phyloP scores from a whole-genome alignment of 2,888 invertebrate genomes.

The Athalia rosae region DNA sequence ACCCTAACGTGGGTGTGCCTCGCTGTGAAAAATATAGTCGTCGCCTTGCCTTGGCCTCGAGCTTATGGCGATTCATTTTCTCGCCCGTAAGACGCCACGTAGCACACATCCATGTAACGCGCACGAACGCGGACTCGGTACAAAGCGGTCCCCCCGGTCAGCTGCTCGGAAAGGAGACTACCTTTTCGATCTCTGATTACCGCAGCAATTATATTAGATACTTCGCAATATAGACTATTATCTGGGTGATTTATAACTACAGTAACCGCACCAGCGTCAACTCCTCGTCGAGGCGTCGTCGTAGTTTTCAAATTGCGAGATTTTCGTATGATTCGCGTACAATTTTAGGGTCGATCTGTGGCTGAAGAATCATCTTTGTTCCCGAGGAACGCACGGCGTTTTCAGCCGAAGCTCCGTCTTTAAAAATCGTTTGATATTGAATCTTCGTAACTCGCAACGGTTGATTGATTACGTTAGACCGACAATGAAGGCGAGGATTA shows the following conservation, averaged over 20 bases:
- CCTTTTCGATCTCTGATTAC: conserved; percentile 23
- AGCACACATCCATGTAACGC: too few species aligned
- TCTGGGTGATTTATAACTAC: neutral
- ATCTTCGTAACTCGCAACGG: neutral
- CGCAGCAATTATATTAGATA: conserved; percentile 7
- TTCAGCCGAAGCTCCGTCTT: neutral
- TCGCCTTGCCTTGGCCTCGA: conserved; percentile 22
- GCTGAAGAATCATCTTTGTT: neutral
- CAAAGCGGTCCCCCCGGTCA: conserved; percentile 29
- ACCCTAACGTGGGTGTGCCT: conserved; percentile 26
- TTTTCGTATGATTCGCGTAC: neutral
- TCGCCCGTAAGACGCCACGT: neutral
- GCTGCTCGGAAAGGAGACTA: neutral
- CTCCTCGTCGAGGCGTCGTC: conserved; percentile 8
- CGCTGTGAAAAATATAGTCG: conserved; percentile 14
- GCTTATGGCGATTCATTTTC: conserved; percentile 26
- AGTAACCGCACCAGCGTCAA: neutral
- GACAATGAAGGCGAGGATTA: neutral
- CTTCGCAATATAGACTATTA: neutral
- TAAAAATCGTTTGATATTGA: neutral
- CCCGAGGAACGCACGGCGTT: too few species aligned
- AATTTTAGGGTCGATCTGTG: neutral
- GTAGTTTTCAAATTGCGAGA: neutral
- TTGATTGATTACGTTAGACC: neutral
- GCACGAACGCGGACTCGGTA: neutral